Conservation (phyloP, 2,113 vertebrate species). For the Regulus satrapa region DNA sequence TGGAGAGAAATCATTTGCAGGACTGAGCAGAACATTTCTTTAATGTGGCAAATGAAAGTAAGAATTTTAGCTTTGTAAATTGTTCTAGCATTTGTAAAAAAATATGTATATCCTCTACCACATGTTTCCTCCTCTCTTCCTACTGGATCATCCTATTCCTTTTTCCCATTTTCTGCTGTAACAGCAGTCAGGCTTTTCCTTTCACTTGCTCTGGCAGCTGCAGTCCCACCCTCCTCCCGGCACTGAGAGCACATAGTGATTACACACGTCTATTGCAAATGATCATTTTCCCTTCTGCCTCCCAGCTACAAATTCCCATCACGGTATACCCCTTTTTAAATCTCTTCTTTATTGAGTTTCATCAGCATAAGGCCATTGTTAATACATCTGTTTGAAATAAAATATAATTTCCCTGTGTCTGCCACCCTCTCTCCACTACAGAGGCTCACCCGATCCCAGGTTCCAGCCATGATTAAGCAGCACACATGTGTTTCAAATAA, state of each 20-base stretch:
- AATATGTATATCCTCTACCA: background rate
- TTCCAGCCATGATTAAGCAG: background rate
- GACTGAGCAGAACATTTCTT: background rate
- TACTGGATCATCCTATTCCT: background rate
- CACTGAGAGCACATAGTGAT: background rate
- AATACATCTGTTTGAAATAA: conserved; percentile 66
- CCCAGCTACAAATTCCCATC: conserved; percentile 49
- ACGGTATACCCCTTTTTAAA: background rate
- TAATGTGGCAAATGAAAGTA: background rate
- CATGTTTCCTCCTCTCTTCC: background rate
- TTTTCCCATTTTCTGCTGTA: background rate
- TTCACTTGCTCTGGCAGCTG: background rate
- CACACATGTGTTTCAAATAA: conserved; percentile 52
- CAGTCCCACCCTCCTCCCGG: background rate
- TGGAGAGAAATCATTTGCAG: background rate
- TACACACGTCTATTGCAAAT: background rate
- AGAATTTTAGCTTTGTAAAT: background rate
- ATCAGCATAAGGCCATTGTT: conserved; percentile 23
- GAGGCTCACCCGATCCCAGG: conserved; percentile 24
- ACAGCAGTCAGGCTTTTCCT: background rate
- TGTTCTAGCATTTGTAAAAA: background rate
- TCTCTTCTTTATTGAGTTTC: conserved; percentile 55
- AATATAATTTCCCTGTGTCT: conserved; percentile 52
- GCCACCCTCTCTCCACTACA: conserved; percentile 3
- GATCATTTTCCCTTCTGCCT: conserved; percentile 32